Conservation (phyloP, 2,113 vertebrate genomes). For the Labeo rohita region DNA sequence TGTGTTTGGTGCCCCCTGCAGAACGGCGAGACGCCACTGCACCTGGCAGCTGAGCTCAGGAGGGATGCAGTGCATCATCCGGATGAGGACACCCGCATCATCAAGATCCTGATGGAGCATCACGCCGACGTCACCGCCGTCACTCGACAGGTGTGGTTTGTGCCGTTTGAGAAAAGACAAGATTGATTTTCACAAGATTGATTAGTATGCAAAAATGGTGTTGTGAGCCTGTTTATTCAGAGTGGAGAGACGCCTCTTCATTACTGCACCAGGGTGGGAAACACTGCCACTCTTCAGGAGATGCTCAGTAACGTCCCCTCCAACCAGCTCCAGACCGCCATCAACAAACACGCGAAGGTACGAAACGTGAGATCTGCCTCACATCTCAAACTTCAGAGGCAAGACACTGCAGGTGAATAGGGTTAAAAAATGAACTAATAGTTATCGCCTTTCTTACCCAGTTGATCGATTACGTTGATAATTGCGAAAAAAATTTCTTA, state of each 20-base stretch:
- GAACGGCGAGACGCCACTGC: conserved; percentile 62
- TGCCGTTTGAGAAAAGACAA: not conserved
- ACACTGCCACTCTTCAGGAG: conserved; percentile 52
- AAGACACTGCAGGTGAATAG: no score
- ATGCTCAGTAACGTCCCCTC: conserved; percentile 54
- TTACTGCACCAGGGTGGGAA: conserved; percentile 58
- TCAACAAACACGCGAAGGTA: conserved; percentile 67
- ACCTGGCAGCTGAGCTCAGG: conserved; percentile 62
- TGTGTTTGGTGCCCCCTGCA: conserved; percentile 22
- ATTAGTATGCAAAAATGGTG: not conserved
- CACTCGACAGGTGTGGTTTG: conserved; percentile 52
- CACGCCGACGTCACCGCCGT: conserved; percentile 57
- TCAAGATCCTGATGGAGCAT: conserved; percentile 62
- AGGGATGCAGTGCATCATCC: conserved; percentile 55
- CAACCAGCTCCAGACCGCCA: conserved; percentile 47
- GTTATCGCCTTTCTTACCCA: no score
- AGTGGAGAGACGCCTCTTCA: conserved; percentile 61
- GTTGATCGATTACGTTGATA: no score
- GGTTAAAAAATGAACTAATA: no score
- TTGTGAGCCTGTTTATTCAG: conserved; percentile 8
- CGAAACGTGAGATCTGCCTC: not conserved
- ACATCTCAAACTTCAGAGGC: not conserved
- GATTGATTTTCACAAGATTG: not conserved
- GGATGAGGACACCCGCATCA: conserved; percentile 57
- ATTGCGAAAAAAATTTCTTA: no score